Percentiles rank a stretch among this genome's conserved stretches.
Conservation (phyloP, 2,113 vertebrate genomes). For the Stigmatopora argus region DNA sequence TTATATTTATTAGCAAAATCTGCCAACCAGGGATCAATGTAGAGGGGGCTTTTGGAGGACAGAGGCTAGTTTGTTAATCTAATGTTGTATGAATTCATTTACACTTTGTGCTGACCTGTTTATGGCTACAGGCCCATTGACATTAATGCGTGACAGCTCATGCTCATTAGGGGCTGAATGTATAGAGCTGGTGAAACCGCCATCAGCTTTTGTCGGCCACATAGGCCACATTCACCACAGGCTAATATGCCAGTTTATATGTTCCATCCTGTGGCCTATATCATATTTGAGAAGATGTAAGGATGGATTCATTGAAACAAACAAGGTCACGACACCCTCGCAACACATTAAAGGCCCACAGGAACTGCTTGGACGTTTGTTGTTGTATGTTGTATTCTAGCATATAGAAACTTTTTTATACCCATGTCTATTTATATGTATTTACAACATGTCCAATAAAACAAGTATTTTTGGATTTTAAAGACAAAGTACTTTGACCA, state of each 20-base stretch:
- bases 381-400: no score
- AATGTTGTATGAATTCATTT: conserved; percentile 12
- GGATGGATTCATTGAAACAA: conserved; percentile 31
- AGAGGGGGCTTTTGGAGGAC: conserved; percentile 32
- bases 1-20: conserved; percentile 36
- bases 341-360: conserved; percentile 22
- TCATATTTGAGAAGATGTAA: conserved; percentile 10
- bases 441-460: no score
- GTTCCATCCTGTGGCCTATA: conserved; percentile 17
- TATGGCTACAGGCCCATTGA: conserved; percentile 33
- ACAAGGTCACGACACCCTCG: conserved; percentile 26
- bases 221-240: conserved; percentile 16
- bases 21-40: conserved; percentile 31
- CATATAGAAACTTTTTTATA: no score
- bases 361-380: conserved; percentile 5
- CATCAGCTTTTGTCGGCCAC: conserved; percentile 30
- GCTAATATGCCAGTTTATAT: conserved; percentile 30
- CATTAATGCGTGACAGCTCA: conserved; percentile 22
- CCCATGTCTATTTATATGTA: background rate
- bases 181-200: conserved; percentile 37
- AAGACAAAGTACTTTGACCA: no score
- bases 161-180: conserved; percentile 30
- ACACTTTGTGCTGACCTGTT: conserved; percentile 31
- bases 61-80: conserved; percentile 28
- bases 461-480: no score